Percentiles rank a stretch among this genome's conserved stretches.
Evolutionary conservation across 1,140 invertebrate genomes (phyloP).

Genomic region (Drosophila triauraria): DNA sequence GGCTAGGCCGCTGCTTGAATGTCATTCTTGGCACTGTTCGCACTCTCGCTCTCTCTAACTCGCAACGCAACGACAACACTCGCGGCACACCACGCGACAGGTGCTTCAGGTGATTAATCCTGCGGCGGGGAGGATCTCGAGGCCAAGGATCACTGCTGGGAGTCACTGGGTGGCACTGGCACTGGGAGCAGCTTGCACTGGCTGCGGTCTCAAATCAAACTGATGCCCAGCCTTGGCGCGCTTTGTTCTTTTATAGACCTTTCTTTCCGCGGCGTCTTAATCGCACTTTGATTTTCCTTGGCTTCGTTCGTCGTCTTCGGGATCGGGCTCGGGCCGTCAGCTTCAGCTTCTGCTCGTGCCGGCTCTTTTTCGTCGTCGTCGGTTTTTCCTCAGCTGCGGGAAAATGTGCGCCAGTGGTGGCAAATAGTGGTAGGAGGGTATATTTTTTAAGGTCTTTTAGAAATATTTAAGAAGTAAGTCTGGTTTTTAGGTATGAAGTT

Average conservation of each 20-base stretch:
- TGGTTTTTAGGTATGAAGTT: too few relatives aligned
- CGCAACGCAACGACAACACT: conserved; percentile 22
- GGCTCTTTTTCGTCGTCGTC: conserved; percentile 21
- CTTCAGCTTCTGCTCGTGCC: conserved; percentile 20
- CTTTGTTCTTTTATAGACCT: conserved; percentile 84
- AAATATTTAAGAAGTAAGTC: too few relatives aligned
- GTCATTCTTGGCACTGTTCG: conserved; percentile 49
- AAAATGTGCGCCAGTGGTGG: conserved; percentile 22
- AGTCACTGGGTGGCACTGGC: conserved; percentile 17
- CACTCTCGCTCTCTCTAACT: conserved; percentile 21
- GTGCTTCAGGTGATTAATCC: conserved; percentile 51
- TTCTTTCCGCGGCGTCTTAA: conserved; percentile 61
- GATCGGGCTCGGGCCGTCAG: conserved; percentile 34
- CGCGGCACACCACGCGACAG: conserved; percentile 50
- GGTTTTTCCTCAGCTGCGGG: conserved; percentile 29
- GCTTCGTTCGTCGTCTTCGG: conserved; percentile 37
- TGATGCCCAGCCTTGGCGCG: conserved; percentile 72
- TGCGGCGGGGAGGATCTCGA: conserved; percentile 23
- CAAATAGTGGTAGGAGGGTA: not conserved
- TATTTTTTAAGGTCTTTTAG: too few relatives aligned
- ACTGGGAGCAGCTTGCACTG: conserved; percentile 55
- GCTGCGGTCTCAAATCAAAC: conserved; percentile 73
- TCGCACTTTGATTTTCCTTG: conserved; percentile 79
- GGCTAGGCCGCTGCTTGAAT: conserved; percentile 50
- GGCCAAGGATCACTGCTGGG: conserved; percentile 9